Percentiles rank a stretch among this genome's conserved stretches.
phyloP scores from a whole-genome alignment of 2,888 invertebrate genomes.

The Andricus quercusramuli region DNA sequence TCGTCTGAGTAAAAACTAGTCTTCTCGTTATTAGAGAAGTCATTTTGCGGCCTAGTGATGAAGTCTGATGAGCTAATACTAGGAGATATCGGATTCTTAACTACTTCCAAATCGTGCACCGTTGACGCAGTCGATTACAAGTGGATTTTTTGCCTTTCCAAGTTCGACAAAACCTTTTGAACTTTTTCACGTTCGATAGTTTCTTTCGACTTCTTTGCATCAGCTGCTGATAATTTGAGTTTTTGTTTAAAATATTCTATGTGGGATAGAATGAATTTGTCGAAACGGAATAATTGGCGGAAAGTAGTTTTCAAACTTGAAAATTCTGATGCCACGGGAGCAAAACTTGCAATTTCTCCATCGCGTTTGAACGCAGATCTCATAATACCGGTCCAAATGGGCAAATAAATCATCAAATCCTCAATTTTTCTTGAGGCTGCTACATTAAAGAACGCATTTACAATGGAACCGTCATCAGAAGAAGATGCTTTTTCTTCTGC shows the following conservation, averaged over 20 bases:
- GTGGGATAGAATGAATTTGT: not conserved
- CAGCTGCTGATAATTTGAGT: not conserved
- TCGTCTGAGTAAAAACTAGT: not conserved
- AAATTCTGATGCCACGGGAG: not conserved
- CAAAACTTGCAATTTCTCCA: not conserved
- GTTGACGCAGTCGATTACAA: no score
- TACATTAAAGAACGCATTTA: not conserved
- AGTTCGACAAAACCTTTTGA: not conserved
- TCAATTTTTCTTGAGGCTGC: not conserved
- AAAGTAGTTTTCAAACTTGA: not conserved
- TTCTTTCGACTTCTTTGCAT: no score
- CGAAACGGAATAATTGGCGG: not conserved
- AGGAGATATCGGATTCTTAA: no score
- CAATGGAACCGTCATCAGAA: no score
- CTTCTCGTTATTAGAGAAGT: not conserved
- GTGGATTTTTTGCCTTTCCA: not conserved
- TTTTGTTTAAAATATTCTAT: not conserved
- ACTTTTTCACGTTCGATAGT: not conserved
- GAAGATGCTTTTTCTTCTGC: no score
- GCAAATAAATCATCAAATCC: not conserved
- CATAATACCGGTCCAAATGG: constrained; percentile 14
- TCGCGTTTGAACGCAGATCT: not conserved
- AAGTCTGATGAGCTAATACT: not conserved
- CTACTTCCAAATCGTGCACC: no score
- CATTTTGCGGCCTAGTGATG: not conserved